Evolutionary conservation across 2,113 vertebrate genomes (phyloP).

Genomic region (Tympanuchus pallidicinctus): DNA sequence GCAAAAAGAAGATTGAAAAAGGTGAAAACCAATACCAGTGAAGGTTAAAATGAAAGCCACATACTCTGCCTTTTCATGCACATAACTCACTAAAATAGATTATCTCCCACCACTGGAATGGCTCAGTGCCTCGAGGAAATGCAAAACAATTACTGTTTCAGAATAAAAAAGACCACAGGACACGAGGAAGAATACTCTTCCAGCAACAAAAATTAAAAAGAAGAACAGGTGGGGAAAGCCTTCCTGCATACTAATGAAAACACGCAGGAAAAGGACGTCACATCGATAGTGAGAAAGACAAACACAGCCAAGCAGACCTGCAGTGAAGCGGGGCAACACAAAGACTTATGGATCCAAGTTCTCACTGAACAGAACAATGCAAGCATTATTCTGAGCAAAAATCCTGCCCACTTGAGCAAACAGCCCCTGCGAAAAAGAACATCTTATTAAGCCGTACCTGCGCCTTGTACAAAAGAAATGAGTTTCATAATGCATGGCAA

Average conservation of each 20-base stretch:
- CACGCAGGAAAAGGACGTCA: not conserved
- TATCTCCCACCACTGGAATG: not conserved
- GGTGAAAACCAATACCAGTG: not conserved
- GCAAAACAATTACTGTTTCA: slow-evolving; percentile 12
- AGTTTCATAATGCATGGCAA: not conserved
- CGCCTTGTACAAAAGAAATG: not conserved
- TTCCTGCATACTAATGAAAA: slow-evolving; percentile 15
- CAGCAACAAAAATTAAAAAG: not conserved
- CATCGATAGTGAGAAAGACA: not conserved
- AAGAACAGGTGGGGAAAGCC: not conserved
- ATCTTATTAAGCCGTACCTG: not conserved
- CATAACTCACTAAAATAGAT: not conserved
- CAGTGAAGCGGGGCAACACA: not conserved
- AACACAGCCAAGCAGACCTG: not conserved
- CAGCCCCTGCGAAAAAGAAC: not conserved
- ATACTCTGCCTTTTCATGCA: not conserved
- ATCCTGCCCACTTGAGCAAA: not conserved
- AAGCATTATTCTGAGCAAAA: not conserved
- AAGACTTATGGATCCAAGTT: not conserved
- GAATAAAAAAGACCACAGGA: slow-evolving; percentile 8
- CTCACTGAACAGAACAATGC: not conserved
- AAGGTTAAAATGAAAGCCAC: not conserved
- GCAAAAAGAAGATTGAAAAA: not conserved
- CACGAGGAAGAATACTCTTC: not conserved
- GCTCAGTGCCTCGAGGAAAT: slow-evolving; percentile 40